phyloP scores from a whole-genome alignment of 2,113 vertebrate species.

The Dipodomys spectabilis region DNA sequence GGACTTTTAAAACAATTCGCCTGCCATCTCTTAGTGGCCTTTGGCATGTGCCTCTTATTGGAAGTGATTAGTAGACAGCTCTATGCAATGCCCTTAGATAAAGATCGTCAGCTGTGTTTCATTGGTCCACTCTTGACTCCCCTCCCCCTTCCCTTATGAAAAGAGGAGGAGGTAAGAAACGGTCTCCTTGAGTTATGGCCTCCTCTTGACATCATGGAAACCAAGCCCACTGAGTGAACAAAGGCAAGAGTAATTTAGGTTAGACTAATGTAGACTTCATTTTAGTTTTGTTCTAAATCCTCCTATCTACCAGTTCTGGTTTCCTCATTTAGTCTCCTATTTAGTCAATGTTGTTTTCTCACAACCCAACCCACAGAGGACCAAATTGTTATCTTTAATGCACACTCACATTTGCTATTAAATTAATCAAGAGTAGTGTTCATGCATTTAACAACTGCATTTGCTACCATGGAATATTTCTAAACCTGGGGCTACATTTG shows the following conservation, averaged over 20 bases:
- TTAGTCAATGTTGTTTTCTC: slow-evolving; percentile 55
- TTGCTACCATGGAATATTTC: slow-evolving; percentile 45
- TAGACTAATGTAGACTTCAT: not conserved
- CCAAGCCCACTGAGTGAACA: not conserved
- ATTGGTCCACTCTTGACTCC: not conserved
- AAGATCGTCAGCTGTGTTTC: not conserved
- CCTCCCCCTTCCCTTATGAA: not conserved
- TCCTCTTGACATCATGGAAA: not conserved
- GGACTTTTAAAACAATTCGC: not conserved
- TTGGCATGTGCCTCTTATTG: not conserved
- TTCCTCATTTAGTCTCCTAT: not conserved
- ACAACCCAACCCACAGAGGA: slow-evolving; percentile 13
- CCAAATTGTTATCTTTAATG: slow-evolving; percentile 66
- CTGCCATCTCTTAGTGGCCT: not conserved
- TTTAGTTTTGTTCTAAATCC: slow-evolving; percentile 37
- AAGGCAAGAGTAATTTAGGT: not conserved
- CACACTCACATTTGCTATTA: slow-evolving; percentile 54
- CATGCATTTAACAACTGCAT: slow-evolving; percentile 59
- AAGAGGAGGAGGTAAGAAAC: not conserved
- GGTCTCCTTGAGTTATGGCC: not conserved
- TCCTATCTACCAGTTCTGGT: not conserved
- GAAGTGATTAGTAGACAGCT: not conserved
- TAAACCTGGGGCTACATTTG: slow-evolving; percentile 23
- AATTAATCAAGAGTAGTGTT: slow-evolving; percentile 55
- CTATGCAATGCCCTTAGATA: not conserved